Percentiles rank a stretch among this genome's conserved stretches.
phyloP scores from a whole-genome alignment of 2,888 invertebrate genomes.

The Elaeidobius kamerunicus region DNA sequence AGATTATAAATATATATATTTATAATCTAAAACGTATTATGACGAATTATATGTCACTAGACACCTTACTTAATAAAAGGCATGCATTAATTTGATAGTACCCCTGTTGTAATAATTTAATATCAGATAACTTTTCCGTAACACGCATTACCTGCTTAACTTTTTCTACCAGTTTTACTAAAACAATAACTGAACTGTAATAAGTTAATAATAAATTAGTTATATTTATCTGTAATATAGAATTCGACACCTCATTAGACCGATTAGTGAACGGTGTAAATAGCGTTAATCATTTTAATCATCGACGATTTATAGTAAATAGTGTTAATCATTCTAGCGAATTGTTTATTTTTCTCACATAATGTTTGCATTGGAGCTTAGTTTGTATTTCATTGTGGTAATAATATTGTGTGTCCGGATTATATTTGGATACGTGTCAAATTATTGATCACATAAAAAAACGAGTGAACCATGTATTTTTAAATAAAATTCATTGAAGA shows the following conservation, averaged over 20 bases:
- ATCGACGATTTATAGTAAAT: slow-evolving; percentile 19
- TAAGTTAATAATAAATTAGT: no score
- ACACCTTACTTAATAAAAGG: no score
- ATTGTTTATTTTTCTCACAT: slow-evolving; percentile 14
- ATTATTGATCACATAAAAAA: no score
- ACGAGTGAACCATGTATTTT: no score
- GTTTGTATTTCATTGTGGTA: slow-evolving; percentile 10
- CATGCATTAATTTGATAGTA: no score
- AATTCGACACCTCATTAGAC: slow-evolving; percentile 20
- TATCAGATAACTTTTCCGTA: slow-evolving; percentile 1
- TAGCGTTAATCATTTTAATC: slow-evolving; percentile 20
- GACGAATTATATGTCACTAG: no score
- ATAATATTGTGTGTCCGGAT: no score
- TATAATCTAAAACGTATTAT: no score
- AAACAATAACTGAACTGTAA: slow-evolving; percentile 20
- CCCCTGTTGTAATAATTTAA: background rate
- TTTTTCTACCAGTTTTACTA: slow-evolving; percentile 20
- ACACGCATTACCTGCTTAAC: slow-evolving; percentile 5
- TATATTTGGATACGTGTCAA: no score
- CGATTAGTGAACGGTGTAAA: slow-evolving; percentile 25
- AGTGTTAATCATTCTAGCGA: slow-evolving; percentile 15
- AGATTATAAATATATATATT: no score
- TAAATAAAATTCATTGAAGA: no score
- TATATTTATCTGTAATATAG: slow-evolving; percentile 21
- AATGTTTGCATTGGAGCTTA: slow-evolving; percentile 15